Conservation (phyloP, 2,888 invertebrate species). For the Ferdinandea cuprea region DNA sequence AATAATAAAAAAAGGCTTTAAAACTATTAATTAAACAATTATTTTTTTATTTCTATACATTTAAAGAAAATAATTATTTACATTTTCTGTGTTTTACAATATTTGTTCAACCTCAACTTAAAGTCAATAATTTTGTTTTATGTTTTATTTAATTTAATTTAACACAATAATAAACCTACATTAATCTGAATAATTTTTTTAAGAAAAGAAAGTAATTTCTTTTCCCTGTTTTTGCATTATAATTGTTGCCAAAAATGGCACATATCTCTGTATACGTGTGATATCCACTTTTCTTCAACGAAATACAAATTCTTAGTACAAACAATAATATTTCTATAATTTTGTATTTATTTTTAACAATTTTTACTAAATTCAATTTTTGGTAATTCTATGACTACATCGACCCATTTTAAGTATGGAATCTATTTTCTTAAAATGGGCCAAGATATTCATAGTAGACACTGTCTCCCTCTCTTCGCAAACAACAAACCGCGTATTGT, state of each 20-base stretch:
- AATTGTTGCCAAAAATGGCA: conserved; percentile 70
- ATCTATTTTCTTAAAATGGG: conserved; percentile 57
- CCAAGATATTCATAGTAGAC: conserved; percentile 72
- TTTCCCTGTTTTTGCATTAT: conserved; percentile 16
- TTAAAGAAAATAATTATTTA: conserved; percentile 71
- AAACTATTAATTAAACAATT: conserved; percentile 45
- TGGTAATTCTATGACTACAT: conserved; percentile 65
- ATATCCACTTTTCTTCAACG: conserved; percentile 20
- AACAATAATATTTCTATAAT: conserved; percentile 17
- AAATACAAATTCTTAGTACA: conserved; percentile 25
- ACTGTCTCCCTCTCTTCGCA: conserved; percentile 25
- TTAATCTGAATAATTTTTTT: conserved; percentile 30
- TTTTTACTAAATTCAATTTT: conserved; percentile 28
- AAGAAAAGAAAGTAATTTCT: conserved; percentile 7
- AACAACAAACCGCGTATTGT: conserved; percentile 33
- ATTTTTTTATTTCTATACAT: conserved; percentile 65
- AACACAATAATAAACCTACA: conserved; percentile 29
- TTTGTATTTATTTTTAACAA: not conserved
- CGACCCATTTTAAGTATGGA: conserved; percentile 66
- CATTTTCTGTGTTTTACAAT: conserved; percentile 47
- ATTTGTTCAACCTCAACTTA: conserved; percentile 33
- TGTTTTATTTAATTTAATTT: too few relatives aligned
- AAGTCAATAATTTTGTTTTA: conserved; percentile 55
- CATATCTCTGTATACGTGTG: conserved; percentile 41
- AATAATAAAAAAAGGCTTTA: not conserved